Evolutionary conservation across 1,140 invertebrate species (phyloP), one percentile per base, ranked within the genome.

Genomic region (Coenobita brevimanus): DNA sequence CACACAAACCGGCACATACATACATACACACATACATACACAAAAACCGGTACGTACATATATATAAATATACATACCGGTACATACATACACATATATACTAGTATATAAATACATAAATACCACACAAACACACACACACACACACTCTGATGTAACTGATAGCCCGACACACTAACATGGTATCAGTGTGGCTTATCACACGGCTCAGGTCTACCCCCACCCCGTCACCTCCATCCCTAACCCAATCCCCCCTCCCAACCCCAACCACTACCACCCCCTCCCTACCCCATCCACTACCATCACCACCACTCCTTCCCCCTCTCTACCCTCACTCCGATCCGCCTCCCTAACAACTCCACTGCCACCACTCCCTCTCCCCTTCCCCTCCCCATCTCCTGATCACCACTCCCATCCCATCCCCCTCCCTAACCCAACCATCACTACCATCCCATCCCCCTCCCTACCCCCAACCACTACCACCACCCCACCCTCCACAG

Each of bases 1-100:
- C 43, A 43, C 41, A 41, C n/a, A 17, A 24, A 41, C n/a, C 1
- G 38, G 2, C 43, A 27, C 41, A 21, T 76, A 27, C n/a, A n/a
- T 46, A 76, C 36, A 46, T 76, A 76, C 41, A 76, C 36, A 43
- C 43, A 76, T 46, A 46, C 41, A 43, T 46, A 76, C 41, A 76
- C 27, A 43, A 38, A 43, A 38, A 41, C 41, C 24, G 30, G 38
- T 71, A 71, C 27, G 17, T 71, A 38, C 38, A 71, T 38, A 30
- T 71, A 38, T 71, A 30, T 71, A 38, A n/a, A 30, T 71, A 71
- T 38, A 30, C 38, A 71, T 71, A 71, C 27, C 17, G 30, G 38
- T 71, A 38, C 38, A 30, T 71, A 30, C 38, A 62, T 62, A 62
- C 27, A 62, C 27, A 62, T 62, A 62, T 62, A 21, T 62, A 62